Percentiles rank a stretch among this genome's conserved stretches.
These are phyloP conservation scores for Cirrhinus mrigala DNA, from an alignment of 2,797 vertebrate genomes.

Conservation along the genomic window DNA sequence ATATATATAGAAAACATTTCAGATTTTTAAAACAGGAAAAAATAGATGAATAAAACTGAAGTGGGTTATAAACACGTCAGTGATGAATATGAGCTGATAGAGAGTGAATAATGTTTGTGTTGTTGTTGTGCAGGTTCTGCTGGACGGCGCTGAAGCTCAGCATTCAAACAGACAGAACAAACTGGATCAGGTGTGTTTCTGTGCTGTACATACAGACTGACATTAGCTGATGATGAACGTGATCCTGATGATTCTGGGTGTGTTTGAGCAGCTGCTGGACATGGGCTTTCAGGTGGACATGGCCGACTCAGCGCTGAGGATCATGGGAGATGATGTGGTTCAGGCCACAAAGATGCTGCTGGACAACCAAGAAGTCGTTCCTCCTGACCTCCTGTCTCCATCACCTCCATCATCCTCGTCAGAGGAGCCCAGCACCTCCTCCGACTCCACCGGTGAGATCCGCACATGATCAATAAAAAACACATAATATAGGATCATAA, in stretches of 20 bases:
- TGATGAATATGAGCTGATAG: background rate
- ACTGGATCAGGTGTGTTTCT: constrained; percentile 69
- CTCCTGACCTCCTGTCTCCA: constrained; percentile 73
- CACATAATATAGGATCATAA: background rate
- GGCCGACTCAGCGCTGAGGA: constrained; percentile 78
- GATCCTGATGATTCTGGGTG: constrained; percentile 13
- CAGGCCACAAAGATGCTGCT: constrained; percentile 86
- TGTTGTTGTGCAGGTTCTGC: constrained; percentile 70
- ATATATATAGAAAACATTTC: too few species aligned
- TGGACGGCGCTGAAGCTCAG: constrained; percentile 62
- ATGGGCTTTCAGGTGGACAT: constrained; percentile 83
- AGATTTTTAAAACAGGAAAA: too few species aligned
- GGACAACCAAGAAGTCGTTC: constrained; percentile 83
- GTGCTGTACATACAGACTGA: background rate
- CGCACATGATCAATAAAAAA: too few species aligned
- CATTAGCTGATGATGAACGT: too few species aligned
- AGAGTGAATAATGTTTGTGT: background rate
- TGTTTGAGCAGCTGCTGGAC: constrained; percentile 80
- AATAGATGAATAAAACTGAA: too few species aligned
- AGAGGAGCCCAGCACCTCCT: constrained; percentile 77
- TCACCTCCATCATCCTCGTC: constrained; percentile 66
- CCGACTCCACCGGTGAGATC: constrained; percentile 54
- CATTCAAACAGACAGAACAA: constrained; percentile 61
- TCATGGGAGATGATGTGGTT: constrained; percentile 85
- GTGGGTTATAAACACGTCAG: background rate